Conservation (phyloP, 2,797 vertebrate genomes). For the Macropus fuliginosus region DNA sequence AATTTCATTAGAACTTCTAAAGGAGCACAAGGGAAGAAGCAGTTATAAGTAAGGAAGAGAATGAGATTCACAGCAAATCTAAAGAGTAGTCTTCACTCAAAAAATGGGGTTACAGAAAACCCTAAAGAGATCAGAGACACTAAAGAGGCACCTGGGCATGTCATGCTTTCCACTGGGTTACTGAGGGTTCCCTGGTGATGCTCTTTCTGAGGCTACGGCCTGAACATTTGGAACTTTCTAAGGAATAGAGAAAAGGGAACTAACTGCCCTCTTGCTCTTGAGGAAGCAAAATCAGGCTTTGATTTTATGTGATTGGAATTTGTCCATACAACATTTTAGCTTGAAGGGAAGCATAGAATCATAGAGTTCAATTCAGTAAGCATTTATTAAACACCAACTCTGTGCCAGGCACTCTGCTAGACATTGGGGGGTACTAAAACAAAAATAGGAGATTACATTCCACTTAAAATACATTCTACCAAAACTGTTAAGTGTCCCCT, state of each 20-base stretch:
- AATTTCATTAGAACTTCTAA: not conserved
- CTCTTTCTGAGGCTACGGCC: not conserved
- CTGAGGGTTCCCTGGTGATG: not conserved
- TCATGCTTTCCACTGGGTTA: not conserved
- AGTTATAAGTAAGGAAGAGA: not conserved
- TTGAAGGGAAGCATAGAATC: not conserved
- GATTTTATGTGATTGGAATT: not conserved
- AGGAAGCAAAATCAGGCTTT: not conserved
- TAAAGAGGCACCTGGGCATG: not conserved
- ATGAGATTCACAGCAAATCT: not conserved
- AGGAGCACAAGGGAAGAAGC: not conserved
- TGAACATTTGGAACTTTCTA: not conserved
- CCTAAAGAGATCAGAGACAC: not conserved
- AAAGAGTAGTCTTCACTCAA: not conserved
- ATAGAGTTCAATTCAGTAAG: not conserved
- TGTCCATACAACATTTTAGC: not conserved
- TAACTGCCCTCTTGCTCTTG: not conserved
- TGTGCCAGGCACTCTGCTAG: not conserved
- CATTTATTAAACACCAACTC: not conserved
- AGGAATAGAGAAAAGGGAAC: not conserved
- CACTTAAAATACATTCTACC: not conserved
- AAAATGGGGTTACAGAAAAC: not conserved
- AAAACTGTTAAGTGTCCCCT: not conserved
- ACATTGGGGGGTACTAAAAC: not conserved
- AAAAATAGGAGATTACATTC: not conserved